These are phyloP conservation scores for Rhinoraja longicauda DNA, from an alignment of 2,797 vertebrate genomes.

Conservation along the genomic window DNA sequence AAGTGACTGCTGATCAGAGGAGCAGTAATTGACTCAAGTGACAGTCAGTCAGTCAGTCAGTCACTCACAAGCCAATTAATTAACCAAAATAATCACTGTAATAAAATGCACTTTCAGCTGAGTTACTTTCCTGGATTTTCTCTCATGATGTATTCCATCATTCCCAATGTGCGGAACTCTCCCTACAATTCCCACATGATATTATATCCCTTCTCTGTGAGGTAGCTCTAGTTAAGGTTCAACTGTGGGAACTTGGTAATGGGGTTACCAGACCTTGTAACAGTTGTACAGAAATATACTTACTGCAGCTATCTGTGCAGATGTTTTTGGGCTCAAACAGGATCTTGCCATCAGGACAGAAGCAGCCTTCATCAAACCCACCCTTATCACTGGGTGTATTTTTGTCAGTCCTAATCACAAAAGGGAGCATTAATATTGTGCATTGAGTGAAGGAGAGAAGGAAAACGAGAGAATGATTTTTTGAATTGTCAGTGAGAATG, in stretches of 20 bases:
- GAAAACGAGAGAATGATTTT: not conserved
- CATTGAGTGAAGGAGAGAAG: not conserved
- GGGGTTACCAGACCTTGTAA: not conserved
- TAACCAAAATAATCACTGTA: too few species aligned
- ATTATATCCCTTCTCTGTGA: not conserved
- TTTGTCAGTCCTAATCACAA: slow-evolving; percentile 8
- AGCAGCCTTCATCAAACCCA: slow-evolving; percentile 59
- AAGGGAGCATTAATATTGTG: not conserved
- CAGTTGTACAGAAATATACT: slow-evolving; percentile 37
- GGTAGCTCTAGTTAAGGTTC: not conserved
- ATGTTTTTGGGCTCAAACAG: slow-evolving; percentile 28
- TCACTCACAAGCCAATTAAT: too few species aligned
- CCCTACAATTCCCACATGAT: not conserved
- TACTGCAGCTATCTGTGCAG: slow-evolving; percentile 56
- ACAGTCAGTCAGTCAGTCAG: not conserved
- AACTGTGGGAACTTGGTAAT: not conserved
- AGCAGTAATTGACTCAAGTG: not conserved
- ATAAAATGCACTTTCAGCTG: not conserved
- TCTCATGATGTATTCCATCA: not conserved
- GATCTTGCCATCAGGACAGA: slow-evolving; percentile 51
- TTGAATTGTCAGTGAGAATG: slow-evolving; percentile 37
- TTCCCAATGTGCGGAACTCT: not conserved
- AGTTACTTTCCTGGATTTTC: not conserved
- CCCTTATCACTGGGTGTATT: too few species aligned
- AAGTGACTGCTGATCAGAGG: not conserved